phyloP scores from a whole-genome alignment of 2,113 vertebrate species.

The Pavo muticus region DNA sequence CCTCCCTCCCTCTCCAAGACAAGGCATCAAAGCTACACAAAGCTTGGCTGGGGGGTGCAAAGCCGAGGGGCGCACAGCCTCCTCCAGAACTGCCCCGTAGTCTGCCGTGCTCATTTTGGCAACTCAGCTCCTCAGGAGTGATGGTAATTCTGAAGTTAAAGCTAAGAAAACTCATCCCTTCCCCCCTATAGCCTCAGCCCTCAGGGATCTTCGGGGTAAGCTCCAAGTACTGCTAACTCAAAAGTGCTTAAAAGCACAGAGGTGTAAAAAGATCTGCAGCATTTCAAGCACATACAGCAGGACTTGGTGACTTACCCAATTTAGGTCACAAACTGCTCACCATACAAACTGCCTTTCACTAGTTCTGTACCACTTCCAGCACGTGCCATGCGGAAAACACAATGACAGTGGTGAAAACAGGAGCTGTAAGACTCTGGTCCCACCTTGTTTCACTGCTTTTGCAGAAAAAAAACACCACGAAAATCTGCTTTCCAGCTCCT shows the following conservation, averaged over 20 bases:
- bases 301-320: neutral
- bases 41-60: neutral
- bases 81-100: neutral
- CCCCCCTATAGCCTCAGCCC: neutral
- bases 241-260: neutral
- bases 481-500: neutral
- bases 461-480: neutral
- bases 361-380: neutral
- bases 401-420: neutral
- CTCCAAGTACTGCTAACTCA: neutral
- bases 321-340: neutral
- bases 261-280: neutral
- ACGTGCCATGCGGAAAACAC: neutral
- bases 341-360: neutral
- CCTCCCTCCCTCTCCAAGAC: neutral
- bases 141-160: neutral
- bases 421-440: neutral
- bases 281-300: neutral
- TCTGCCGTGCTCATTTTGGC: neutral
- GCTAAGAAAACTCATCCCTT: neutral
- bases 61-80: neutral
- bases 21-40: neutral
- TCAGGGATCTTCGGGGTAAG: neutral
- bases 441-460: neutral
- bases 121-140: neutral